Evolutionary conservation across 2,888 invertebrate genomes (phyloP).

Genomic region (Pherbina coryleti): DNA sequence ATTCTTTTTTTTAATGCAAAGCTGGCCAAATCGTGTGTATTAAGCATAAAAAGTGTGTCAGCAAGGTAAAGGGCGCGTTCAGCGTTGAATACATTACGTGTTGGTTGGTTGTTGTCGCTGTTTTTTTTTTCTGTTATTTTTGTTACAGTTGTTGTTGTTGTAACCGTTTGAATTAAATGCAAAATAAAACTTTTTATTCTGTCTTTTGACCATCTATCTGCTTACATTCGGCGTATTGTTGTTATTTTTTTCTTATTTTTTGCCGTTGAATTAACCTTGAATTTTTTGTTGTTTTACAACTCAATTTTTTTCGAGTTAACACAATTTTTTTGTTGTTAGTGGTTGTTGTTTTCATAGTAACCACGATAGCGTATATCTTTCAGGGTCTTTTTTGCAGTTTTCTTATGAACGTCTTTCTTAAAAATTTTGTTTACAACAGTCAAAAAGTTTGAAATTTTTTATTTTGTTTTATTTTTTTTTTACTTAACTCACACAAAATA

Average conservation of each 20-base stretch:
- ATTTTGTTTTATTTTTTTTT: no score
- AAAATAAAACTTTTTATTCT: constrained; percentile 19
- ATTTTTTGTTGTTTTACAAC: constrained; percentile 25
- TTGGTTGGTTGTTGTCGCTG: not conserved
- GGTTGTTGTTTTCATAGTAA: not conserved
- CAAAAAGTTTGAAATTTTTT: no score
- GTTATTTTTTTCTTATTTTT: not conserved
- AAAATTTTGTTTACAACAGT: no score
- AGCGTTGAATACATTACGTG: not conserved
- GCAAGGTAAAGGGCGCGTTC: constrained; percentile 64
- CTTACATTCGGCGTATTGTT: not conserved
- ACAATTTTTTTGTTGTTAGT: not conserved
- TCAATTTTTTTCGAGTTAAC: not conserved
- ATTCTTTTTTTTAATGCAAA: constrained; percentile 42
- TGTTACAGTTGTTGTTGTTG: not conserved
- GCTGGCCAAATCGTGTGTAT: constrained; percentile 31
- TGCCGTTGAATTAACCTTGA: constrained; percentile 24
- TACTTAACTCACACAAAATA: no score
- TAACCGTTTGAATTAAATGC: constrained; percentile 18
- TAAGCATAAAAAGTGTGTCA: constrained; percentile 67
- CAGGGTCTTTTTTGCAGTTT: not conserved
- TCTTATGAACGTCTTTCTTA: not conserved
- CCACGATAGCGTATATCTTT: not conserved
- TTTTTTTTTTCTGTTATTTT: not conserved
- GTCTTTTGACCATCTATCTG: constrained; percentile 22